phyloP scores from a whole-genome alignment of 2,113 vertebrate genomes.

The Clarias magur region DNA sequence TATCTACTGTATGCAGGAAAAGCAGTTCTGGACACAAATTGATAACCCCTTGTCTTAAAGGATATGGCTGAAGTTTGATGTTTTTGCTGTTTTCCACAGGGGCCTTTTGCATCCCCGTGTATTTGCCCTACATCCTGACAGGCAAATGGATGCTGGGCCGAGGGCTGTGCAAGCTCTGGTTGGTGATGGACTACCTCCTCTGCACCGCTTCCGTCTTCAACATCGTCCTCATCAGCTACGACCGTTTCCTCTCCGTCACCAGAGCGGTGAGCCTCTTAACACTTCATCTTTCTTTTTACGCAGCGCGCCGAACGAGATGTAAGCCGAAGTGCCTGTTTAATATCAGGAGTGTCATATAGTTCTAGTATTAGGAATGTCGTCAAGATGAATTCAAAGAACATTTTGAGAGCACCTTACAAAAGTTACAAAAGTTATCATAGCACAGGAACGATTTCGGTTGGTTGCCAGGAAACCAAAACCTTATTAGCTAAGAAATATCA shows the following conservation, averaged over 20 bases:
- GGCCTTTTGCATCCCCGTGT: conserved; percentile 81
- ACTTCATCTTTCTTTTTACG: not conserved
- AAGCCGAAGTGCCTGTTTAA: not conserved
- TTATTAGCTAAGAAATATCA: not conserved
- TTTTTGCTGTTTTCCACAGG: conserved; percentile 65
- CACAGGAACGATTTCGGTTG: not conserved
- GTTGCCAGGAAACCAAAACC: not conserved
- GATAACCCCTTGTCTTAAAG: not conserved
- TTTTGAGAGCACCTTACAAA: not conserved
- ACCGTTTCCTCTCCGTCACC: conserved; percentile 87
- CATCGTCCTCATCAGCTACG: conserved; percentile 90
- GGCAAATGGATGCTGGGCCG: conserved; percentile 77
- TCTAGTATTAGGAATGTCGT: not conserved
- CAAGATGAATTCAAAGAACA: not conserved
- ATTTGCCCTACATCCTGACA: conserved; percentile 79
- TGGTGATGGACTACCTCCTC: conserved; percentile 82
- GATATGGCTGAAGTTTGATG: conserved; percentile 2
- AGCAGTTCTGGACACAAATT: not conserved
- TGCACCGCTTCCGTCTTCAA: conserved; percentile 86
- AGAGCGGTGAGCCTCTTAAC: conserved; percentile 79
- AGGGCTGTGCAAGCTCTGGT: conserved; percentile 81
- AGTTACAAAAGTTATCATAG: not conserved
- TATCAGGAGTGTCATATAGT: not conserved
- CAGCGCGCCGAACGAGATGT: not conserved
- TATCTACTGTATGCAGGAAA: not conserved